Conservation (phyloP, 2,888 invertebrate species). For the Phyto melanocephala region DNA sequence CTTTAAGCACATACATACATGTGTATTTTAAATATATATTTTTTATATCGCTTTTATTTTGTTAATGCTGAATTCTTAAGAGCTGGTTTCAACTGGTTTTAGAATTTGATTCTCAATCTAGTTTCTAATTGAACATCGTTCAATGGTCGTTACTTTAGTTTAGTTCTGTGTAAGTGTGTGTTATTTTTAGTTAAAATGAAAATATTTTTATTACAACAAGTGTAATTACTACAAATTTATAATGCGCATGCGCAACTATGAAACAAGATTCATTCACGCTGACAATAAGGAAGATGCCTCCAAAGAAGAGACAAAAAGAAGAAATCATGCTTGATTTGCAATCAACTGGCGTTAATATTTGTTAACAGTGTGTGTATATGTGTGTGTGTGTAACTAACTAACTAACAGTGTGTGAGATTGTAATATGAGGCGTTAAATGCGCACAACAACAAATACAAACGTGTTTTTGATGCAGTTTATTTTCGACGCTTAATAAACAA, state of each 20-base stretch:
- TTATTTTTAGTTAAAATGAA: conserved; percentile 1
- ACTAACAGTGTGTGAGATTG: background rate
- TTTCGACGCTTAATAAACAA: conserved; percentile 40
- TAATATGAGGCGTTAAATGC: conserved; percentile 27
- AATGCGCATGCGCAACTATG: conserved; percentile 42
- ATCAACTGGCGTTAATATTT: background rate
- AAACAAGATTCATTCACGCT: background rate
- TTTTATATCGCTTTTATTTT: background rate
- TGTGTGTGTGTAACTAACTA: too few relatives aligned
- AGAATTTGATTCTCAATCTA: conserved; percentile 14
- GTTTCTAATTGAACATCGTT: conserved; percentile 7
- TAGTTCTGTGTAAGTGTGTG: too few relatives aligned
- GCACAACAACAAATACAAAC: background rate
- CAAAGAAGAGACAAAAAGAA: background rate
- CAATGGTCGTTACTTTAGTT: background rate
- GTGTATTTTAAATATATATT: too few relatives aligned
- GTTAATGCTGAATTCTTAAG: background rate
- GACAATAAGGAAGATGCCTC: background rate
- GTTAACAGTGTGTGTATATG: background rate
- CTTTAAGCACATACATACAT: background rate
- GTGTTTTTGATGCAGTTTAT: conserved; percentile 26
- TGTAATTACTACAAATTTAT: conserved; percentile 48
- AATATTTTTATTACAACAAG: conserved; percentile 49
- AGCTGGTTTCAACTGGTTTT: conserved; percentile 17
- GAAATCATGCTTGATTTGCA: background rate